These are phyloP conservation scores for Latheticus oryzae DNA, from an alignment of 2,888 invertebrate genomes.

Conservation along the genomic window DNA sequence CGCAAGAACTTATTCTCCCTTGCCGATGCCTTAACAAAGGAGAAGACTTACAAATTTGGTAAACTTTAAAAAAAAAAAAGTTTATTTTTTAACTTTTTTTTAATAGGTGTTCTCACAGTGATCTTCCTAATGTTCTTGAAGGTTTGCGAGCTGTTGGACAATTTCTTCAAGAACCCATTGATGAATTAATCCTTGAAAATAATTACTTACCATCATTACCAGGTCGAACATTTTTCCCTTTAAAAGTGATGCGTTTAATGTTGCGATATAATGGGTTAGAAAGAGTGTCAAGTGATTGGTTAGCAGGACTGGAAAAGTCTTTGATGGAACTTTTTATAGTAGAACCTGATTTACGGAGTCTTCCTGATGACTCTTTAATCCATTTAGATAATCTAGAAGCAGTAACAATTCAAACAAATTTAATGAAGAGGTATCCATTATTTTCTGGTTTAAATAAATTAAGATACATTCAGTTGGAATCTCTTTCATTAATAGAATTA, in stretches of 20 bases:
- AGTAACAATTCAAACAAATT: conserved; percentile 82
- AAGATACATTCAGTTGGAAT: conserved; percentile 80
- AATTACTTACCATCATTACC: conserved; percentile 88
- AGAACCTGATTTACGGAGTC: conserved; percentile 82
- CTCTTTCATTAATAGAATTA: conserved; percentile 74
- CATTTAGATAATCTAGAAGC: conserved; percentile 83
- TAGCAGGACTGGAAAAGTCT: conserved; percentile 80
- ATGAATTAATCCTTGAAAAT: conserved; percentile 88
- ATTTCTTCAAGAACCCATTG: conserved; percentile 77
- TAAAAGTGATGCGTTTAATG: conserved; percentile 83
- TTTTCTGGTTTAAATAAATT: conserved; percentile 79
- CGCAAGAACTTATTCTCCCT: conserved; percentile 81
- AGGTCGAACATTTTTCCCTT: conserved; percentile 80
- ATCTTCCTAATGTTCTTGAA: conserved; percentile 79
- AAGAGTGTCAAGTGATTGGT: conserved; percentile 83
- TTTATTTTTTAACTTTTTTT: conserved; percentile 40
- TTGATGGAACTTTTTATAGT: conserved; percentile 87
- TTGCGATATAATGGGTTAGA: conserved; percentile 85
- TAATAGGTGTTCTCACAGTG: conserved; percentile 93
- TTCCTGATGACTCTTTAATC: conserved; percentile 82
- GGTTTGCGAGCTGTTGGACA: conserved; percentile 79
- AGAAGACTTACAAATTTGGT: conserved; percentile 90
- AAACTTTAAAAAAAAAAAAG: conserved; percentile 41
- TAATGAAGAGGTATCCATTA: conserved; percentile 79
- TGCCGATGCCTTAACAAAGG: conserved; percentile 83